Evolutionary conservation across 2,113 vertebrate species (phyloP).

Genomic region (Puffinus mauretanicus): DNA sequence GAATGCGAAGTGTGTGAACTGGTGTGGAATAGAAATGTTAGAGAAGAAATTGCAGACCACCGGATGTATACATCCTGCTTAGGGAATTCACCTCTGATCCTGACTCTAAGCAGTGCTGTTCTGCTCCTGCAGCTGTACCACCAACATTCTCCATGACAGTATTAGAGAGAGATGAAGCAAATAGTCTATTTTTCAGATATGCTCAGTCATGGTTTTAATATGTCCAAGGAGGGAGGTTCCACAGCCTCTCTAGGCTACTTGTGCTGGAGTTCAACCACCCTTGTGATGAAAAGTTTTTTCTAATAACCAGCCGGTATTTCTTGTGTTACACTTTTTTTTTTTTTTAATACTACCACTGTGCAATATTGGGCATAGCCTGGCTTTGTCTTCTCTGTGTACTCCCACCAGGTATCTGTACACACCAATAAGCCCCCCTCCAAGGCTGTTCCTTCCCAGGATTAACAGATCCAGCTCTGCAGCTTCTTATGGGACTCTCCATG

Average conservation of each 20-base stretch:
- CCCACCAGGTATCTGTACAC: not conserved
- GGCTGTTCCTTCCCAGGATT: not conserved
- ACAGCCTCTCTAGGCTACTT: not conserved
- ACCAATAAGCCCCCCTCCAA: fast-evolving
- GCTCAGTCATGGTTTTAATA: not conserved
- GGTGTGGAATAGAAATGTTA: not conserved
- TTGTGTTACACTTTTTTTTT: not conserved
- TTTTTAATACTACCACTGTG: not conserved
- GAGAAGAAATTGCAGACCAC: not conserved
- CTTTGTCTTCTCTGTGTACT: not conserved
- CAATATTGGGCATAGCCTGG: not conserved
- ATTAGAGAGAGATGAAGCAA: not conserved
- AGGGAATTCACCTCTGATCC: not conserved
- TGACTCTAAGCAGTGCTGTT: not conserved
- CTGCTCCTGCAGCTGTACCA: not conserved
- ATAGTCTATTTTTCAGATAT: not conserved
- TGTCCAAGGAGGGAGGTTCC: not conserved
- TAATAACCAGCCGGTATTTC: not conserved
- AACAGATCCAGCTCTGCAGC: not conserved
- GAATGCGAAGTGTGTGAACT: not conserved
- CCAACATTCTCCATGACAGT: not conserved
- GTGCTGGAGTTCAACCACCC: not conserved
- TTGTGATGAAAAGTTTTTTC: not conserved
- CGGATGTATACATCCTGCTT: not conserved
- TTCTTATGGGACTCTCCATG: fast-evolving